These are phyloP conservation scores for Chauna torquata DNA, from an alignment of 2,113 vertebrate genomes.

Conservation along the genomic window DNA sequence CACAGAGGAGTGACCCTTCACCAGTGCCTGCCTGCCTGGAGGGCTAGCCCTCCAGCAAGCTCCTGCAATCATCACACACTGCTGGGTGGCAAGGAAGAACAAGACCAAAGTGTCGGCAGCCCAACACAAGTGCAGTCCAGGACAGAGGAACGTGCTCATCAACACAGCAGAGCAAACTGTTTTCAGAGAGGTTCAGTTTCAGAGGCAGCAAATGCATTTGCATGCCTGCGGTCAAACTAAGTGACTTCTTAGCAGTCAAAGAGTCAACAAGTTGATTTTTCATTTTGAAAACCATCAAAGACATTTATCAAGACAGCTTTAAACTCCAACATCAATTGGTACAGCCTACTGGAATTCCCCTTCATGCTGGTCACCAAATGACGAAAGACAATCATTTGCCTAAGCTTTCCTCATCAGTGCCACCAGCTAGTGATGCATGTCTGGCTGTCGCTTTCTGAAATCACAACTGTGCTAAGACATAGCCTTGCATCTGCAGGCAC, in stretches of 20 bases:
- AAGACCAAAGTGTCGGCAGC: neutral
- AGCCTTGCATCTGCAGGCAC: neutral
- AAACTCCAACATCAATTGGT: neutral
- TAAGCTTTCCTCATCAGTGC: neutral
- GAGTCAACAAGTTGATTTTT: neutral
- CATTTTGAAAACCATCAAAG: conserved; percentile 1
- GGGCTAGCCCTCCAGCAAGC: neutral
- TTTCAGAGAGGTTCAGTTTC: accelerated
- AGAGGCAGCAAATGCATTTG: neutral
- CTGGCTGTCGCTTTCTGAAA: neutral
- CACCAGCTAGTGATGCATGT: neutral
- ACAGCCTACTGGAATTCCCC: conserved; percentile 11
- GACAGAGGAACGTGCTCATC: neutral
- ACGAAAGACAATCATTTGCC: conserved; percentile 28
- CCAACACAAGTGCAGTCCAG: accelerated
- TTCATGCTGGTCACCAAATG: neutral
- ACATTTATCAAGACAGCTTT: conserved; percentile 1
- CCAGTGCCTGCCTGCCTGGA: neutral
- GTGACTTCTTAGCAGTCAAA: neutral
- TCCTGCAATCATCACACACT: neutral
- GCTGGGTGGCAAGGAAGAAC: accelerated
- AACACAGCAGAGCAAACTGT: neutral
- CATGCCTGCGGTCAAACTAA: neutral
- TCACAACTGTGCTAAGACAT: neutral
- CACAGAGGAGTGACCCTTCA: neutral